Conservation (phyloP, 2,113 vertebrate genomes). For the Philantomba maxwellii region DNA sequence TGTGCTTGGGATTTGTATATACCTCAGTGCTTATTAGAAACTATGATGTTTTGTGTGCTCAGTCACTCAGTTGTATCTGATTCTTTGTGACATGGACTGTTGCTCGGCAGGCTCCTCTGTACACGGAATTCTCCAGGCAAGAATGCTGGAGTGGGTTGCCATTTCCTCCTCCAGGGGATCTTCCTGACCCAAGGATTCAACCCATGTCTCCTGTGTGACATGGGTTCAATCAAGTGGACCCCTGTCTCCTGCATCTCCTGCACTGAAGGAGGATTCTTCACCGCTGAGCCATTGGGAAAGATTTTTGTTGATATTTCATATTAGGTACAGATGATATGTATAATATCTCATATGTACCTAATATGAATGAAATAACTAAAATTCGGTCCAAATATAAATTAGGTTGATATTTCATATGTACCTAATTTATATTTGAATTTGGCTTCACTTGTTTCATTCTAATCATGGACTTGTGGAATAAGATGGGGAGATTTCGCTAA, state of each 20-base stretch:
- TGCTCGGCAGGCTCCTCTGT: background rate
- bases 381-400: background rate
- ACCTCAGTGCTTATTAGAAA: background rate
- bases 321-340: background rate
- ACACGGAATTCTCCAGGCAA: background rate
- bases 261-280: background rate
- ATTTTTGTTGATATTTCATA: background rate
- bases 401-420: background rate
- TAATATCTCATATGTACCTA: background rate
- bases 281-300: background rate
- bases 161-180: background rate
- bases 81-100: background rate
- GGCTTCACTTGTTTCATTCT: background rate
- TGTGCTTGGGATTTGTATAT: background rate
- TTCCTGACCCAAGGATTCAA: background rate
- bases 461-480: background rate
- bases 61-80: background rate
- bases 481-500: background rate
- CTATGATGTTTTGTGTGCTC: background rate
- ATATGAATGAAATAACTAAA: background rate
- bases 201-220: background rate
- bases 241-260: background rate
- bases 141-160: background rate
- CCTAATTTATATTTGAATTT: background rate
- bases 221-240: background rate